A percentile compares a stretch with the other conserved stretches of the same genome.
phyloP scores from a whole-genome alignment of 92 coral and sea anemone genomes.

The Actinostola sp. region DNA sequence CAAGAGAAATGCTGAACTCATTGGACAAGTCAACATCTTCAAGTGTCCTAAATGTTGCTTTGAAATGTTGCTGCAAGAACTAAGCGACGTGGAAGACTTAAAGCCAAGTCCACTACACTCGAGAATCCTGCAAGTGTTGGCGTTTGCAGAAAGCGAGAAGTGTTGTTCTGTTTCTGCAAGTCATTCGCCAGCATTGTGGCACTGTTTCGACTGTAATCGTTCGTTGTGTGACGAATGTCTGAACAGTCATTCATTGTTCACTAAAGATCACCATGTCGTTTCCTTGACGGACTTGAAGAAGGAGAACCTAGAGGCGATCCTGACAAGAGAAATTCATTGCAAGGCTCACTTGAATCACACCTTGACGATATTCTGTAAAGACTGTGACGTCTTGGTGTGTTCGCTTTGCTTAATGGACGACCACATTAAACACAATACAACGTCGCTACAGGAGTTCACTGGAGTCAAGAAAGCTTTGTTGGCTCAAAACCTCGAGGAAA shows the following conservation, averaged over 20 bases:
- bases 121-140: conserved; percentile 11
- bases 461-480: background rate
- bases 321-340: conserved; percentile 11
- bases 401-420: background rate
- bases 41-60: conserved; percentile 19
- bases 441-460: background rate
- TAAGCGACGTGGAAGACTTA: conserved; percentile 21
- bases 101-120: conserved; percentile 16
- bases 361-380: conserved; percentile 4
- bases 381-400: background rate
- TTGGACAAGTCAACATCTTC: conserved; percentile 15
- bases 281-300: conserved; percentile 7
- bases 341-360: background rate
- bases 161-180: conserved; percentile 12
- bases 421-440: conserved; percentile 1
- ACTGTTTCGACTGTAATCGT: no score
- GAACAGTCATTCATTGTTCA: conserved; percentile 16
- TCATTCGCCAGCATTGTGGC: no score
- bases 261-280: background rate
- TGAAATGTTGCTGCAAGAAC: conserved; percentile 10
- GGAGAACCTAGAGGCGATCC: conserved; percentile 8
- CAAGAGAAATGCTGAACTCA: conserved; percentile 10
- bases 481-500: background rate
- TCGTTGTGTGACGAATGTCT: conserved; percentile 28
- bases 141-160: conserved; percentile 18